Evolutionary conservation across 1,140 invertebrate species (phyloP).

Genomic region (Papilio aristodemus): DNA sequence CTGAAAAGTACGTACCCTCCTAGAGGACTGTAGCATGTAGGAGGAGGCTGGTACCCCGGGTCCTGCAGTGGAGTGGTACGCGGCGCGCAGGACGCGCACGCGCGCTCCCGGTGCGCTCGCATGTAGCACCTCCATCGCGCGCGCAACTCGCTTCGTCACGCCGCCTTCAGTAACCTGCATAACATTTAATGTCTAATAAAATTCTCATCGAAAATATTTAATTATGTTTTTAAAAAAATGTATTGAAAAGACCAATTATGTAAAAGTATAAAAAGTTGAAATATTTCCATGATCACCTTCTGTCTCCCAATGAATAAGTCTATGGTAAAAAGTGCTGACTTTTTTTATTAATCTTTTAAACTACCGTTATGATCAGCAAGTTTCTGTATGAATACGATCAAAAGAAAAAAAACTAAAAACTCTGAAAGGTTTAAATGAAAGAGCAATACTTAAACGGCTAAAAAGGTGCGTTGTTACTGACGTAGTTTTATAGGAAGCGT

Average conservation of each 20-base stretch:
- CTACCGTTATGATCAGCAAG: background rate
- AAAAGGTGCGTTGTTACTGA: conserved; percentile 12
- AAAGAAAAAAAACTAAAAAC: conserved; percentile 17
- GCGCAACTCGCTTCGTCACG: conserved; percentile 65
- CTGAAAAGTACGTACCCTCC: conserved; percentile 54
- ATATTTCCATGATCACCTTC: too few species aligned
- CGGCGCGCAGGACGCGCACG: conserved; percentile 71
- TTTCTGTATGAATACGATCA: background rate
- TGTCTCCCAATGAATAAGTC: too few species aligned
- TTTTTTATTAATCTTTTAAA: too few species aligned
- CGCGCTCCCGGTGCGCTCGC: conserved; percentile 70
- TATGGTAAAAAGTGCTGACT: too few species aligned
- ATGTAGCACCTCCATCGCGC: conserved; percentile 76
- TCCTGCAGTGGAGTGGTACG: conserved; percentile 69
- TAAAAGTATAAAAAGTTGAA: too few species aligned
- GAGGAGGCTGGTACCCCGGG: conserved; percentile 65
- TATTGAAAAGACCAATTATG: too few species aligned
- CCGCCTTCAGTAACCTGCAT: conserved; percentile 72
- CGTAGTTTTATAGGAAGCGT: conserved; percentile 16
- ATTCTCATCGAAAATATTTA: too few species aligned
- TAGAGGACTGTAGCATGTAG: conserved; percentile 69
- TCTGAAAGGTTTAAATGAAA: conserved; percentile 7
- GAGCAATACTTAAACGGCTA: background rate
- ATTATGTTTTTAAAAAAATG: too few species aligned
- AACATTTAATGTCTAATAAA: background rate